Base-by-base conservation (phyloP, 2,113 vertebrate genomes). In the Willisornis vidua region DNA sequence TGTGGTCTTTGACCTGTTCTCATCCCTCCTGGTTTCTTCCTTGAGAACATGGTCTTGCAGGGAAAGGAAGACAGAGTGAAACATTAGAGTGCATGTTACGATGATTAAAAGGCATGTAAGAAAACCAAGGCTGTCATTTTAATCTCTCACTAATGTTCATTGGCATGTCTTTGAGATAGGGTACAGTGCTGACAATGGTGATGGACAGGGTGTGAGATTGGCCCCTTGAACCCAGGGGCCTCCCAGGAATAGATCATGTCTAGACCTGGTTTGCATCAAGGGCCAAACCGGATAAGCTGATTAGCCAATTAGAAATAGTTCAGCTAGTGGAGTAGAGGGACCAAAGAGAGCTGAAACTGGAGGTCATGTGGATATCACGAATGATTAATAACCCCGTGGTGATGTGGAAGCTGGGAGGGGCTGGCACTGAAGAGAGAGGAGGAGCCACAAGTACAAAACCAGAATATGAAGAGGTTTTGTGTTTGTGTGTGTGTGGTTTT, bases 41-140 rank as follows among this genome's bases (percentile, higher is more conserved):
- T 93, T 94, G 89, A 91, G 76, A 90, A 92, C 89, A 94, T 85
- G 91, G 33, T 51, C 59, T 92, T 73, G 52, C 65, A 85, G 89
- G 75, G 87, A 72, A 95, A 93, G 91, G 94, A 94, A 95, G 93
- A 95, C 91, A 95, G 93, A 96, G 85, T 93, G 96, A 97, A 97
- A 97, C 94, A 93, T 95, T 96, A 97, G 93, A 95, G 88, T 89
- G 89, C 91, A 93, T 96, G 95, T 97, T 96, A 89, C 52, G 37
- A 97, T 97, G 94, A 97, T 95, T 94, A 97, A 97, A 97, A 95
- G 94, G 90, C 83, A 95, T 96, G 96, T 93, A 97, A 94, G 91
- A 96, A 97, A 97, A 96, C 93, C 86, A 95, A 97, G 81, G 87
- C 96, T 96, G 95, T 90, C 89, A 93, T 96, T 96, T 97, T 96